phyloP scores from a whole-genome alignment of 2,888 invertebrate genomes.

The Drosophila sordidula region DNA sequence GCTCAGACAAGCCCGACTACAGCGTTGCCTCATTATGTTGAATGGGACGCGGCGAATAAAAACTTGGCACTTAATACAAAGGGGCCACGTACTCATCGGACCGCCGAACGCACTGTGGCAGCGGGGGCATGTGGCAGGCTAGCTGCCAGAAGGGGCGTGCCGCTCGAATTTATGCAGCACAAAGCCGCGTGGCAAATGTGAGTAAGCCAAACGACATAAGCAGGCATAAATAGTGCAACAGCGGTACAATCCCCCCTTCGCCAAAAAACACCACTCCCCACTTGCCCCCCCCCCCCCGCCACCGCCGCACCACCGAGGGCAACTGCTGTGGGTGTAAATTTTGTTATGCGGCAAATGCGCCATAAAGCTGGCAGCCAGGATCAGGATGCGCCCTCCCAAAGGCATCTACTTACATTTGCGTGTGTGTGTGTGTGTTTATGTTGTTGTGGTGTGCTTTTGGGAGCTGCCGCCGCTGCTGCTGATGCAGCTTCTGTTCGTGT shows the following conservation, averaged over 20 bases:
- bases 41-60: conserved; percentile 60
- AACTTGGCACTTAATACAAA: conserved; percentile 75
- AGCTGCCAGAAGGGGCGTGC: conserved; percentile 33
- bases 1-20: conserved; percentile 37
- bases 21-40: conserved; percentile 75
- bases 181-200: conserved; percentile 77
- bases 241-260: conserved; percentile 1
- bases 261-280: conserved; percentile 10
- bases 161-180: conserved; percentile 73
- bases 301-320: background rate
- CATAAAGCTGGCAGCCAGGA: conserved; percentile 66
- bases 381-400: conserved; percentile 49
- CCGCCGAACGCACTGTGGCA: background rate
- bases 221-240: conserved; percentile 70
- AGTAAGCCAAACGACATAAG: conserved; percentile 79
- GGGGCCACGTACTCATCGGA: conserved; percentile 51
- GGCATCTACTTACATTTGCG: conserved; percentile 33
- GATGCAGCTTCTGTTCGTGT: conserved; percentile 31
- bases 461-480: conserved; percentile 27
- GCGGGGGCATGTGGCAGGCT: background rate
- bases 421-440: conserved; percentile 1
- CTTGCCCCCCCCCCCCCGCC: background rate
- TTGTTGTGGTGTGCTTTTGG: conserved; percentile 47
- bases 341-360: conserved; percentile 77
- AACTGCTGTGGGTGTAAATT: conserved; percentile 68